Evolutionary conservation across 2,113 vertebrate genomes (phyloP), one percentile per base, ranked within the genome.

Genomic region (Ochotona curzoniae): DNA sequence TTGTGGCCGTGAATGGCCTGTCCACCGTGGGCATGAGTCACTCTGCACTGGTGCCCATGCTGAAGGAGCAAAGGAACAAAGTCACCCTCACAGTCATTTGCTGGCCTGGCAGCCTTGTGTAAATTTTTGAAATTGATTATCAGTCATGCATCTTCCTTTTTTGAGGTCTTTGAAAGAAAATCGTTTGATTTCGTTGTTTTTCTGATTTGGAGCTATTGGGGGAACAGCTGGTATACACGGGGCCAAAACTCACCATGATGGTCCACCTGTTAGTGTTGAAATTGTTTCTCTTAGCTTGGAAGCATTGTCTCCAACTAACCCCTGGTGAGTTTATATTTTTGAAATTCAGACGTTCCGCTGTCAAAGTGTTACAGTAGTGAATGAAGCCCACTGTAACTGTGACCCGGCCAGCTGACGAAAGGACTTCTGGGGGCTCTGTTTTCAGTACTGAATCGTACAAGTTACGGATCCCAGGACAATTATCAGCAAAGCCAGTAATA

Each of bases 1-100:
- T 99, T 23, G 98, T 99, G 78, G 99, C 99, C 0, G 99, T 99
- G 54, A 99, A 99, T 0, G 98, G 99, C 95, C 98, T 99, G 3
- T 99, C 99, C 1, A 99, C 99, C 0, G 98, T 99, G 82, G 99
- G 99, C 93, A 99, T 99, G 99, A 99, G 99, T 98, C 99, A 99
- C 97, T 99, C 99, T 0, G 99, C 99, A 0, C 97, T 99, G 4
- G 99, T 99, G 66, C 99, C 99, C 90, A 99, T 99, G 99, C 95
- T 99, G 97, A 99, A 99, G 98, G 99, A 99, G 96, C 99, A 99
- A 96, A 98, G 99, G 86, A 99, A 98, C 98, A 99, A 99, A 97
- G 99, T 99, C 93, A 99, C 99, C 10, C 98, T 99, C 47, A 99
- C 99, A 0, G 99, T 99, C 81, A 98, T 99, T 95, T 99, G 99